These are phyloP conservation scores for Poecile atricapillus DNA, from an alignment of 2,113 vertebrate genomes.

Conservation along the genomic window DNA sequence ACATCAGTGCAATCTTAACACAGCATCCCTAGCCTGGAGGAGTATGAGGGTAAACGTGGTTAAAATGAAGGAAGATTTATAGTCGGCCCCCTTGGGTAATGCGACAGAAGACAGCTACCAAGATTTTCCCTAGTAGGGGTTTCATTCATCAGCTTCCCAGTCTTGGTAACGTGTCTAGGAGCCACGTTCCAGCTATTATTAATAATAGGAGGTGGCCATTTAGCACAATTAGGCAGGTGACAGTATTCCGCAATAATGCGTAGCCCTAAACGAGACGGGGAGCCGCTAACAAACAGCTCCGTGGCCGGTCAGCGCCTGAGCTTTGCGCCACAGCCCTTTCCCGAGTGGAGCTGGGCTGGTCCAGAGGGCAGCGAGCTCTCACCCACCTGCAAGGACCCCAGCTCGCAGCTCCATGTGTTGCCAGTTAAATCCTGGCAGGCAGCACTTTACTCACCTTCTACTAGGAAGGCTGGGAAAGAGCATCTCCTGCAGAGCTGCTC, in stretches of 20 bases:
- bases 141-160: conserved; percentile 80
- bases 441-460: neutral
- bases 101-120: conserved; percentile 86
- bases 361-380: neutral
- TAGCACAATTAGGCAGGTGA: conserved; percentile 91
- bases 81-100: conserved; percentile 90
- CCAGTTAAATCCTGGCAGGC: neutral
- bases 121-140: conserved; percentile 83
- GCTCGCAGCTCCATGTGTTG: neutral
- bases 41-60: conserved; percentile 84
- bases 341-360: neutral
- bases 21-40: conserved; percentile 87
- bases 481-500: neutral
- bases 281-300: conserved; percentile 54
- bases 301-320: neutral
- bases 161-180: conserved; percentile 71
- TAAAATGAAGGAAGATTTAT: conserved; percentile 99
- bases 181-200: conserved; percentile 81
- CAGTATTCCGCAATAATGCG: conserved; percentile 75
- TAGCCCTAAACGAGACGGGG: neutral
- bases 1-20: conserved; percentile 96
- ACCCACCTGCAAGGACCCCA: neutral
- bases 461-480: neutral
- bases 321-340: neutral
- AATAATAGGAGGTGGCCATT: conserved; percentile 79